Base-by-base conservation (phyloP, 2,888 invertebrate species). In the Acleris laterana region DNA sequence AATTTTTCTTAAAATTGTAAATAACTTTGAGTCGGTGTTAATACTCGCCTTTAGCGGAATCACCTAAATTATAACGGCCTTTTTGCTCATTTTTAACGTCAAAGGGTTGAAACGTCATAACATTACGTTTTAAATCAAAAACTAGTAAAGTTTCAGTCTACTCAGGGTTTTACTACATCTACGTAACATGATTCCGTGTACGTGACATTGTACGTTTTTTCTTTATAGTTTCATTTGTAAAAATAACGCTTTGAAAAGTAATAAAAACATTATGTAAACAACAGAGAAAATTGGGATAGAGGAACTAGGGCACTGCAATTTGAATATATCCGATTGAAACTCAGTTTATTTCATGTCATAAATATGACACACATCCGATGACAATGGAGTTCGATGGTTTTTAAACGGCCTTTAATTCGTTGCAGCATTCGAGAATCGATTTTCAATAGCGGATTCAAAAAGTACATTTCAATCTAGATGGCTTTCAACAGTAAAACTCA, bases 321-420 rank as follows among this genome's bases (percentile, higher is more conserved):
- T 44, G 44, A 44, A 25, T 56, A 46, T 17, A 44, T 56, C 56
- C 44, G 44, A 46, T 20, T 17, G n/a, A n/a, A 56, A 44, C 42
- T 16, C 42, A 16, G n/a, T 25, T 25, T 25, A 17, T 57, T 28
- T 32, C 52, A 51, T 32, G 19, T 17, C 28, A 53, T 32, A 51
- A 52, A 44, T 42, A 17, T 48, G 46, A 32, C 61, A 32, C 52
- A 44, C 42, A 44, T 46, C 25, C 17, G 52, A 44, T 44, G 44
- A 19, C 28, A 60, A 57, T 56, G 25, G 20, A 42, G 25, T 46
- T 9, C 32, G 44, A 28, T 48, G 53, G 61, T 28, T 20, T 61
- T 53, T 4, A 19, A 28, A 48, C 7, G 17, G n/a, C 7, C 22
- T 11, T 16, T 16, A 57, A 28, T 60, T 13, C 46, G 28, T 11